These are phyloP conservation scores for Zoanthus gigantus DNA, from an alignment of 92 coral and sea anemone species.

Conservation along the genomic window DNA sequence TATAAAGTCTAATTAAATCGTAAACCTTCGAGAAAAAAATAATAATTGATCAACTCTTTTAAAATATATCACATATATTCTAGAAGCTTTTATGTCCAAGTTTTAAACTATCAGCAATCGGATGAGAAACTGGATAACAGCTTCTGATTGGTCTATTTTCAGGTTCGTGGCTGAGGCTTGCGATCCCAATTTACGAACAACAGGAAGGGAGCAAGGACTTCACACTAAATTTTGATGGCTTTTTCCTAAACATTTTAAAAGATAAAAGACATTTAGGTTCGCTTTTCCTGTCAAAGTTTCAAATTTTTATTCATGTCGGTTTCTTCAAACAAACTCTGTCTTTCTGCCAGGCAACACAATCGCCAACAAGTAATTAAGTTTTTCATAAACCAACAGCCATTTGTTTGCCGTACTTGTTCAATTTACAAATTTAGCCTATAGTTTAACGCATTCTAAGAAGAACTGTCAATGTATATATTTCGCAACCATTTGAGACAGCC, in stretches of 20 bases:
- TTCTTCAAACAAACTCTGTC: not conserved
- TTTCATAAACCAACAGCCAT: not conserved
- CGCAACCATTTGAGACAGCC: not conserved
- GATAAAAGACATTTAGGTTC: too few species aligned
- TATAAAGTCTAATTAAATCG: too few species aligned
- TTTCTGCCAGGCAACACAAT: not conserved
- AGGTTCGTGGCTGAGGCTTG: not conserved
- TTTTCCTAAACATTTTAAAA: not conserved
- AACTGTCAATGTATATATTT: slow-evolving; percentile 3
- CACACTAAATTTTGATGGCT: not conserved
- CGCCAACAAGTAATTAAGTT: not conserved
- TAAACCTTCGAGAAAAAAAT: too few species aligned
- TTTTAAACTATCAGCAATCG: too few species aligned
- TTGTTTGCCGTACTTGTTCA: not conserved
- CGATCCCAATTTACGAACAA: not conserved
- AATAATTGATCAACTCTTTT: too few species aligned
- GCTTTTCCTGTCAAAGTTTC: not conserved
- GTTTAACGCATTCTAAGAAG: not conserved
- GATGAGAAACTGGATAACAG: too few species aligned
- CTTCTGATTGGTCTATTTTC: slow-evolving; percentile 9
- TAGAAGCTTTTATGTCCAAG: too few species aligned
- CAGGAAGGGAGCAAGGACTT: slow-evolving; percentile 1
- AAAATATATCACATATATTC: too few species aligned
- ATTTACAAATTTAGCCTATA: not conserved
- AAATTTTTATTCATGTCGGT: not conserved